Conservation (phyloP, 2,888 invertebrate species). For the Tachina fera region DNA sequence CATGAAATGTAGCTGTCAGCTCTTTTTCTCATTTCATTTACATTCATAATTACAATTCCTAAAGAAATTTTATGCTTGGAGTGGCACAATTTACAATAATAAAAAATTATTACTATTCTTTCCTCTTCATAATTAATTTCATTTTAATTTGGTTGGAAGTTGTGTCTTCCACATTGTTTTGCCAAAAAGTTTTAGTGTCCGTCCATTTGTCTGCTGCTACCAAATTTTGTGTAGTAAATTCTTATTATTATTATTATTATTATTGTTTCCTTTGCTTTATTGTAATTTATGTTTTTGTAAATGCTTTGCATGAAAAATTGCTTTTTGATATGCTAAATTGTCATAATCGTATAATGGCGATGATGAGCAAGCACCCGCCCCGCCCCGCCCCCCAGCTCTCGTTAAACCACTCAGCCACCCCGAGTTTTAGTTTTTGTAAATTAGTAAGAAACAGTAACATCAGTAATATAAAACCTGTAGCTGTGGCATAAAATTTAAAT, state of each 20-base stretch:
- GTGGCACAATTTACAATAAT: constrained; percentile 2
- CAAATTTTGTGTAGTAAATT: constrained; percentile 41
- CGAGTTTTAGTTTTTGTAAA: not conserved
- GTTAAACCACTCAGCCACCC: no score
- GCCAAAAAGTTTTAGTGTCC: constrained; percentile 10
- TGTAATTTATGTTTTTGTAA: constrained; percentile 60
- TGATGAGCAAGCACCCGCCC: not conserved
- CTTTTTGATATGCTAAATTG: constrained; percentile 71
- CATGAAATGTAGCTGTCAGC: not conserved
- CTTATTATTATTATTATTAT: constrained; percentile 32
- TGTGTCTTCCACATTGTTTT: constrained; percentile 31
- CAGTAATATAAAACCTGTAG: constrained; percentile 68
- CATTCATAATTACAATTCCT: constrained; percentile 7
- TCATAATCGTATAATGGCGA: constrained; percentile 62
- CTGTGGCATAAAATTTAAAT: constrained; percentile 66
- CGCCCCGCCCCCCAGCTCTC: not conserved
- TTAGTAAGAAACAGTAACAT: not conserved
- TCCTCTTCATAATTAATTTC: constrained; percentile 67
- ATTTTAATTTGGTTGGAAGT: constrained; percentile 61
- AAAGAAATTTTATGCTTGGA: constrained; percentile 2
- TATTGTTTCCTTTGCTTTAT: constrained; percentile 14
- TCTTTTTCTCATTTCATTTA: not conserved
- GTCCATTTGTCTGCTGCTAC: constrained; percentile 6
- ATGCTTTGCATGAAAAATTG: constrained; percentile 66
- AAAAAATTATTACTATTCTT: constrained; percentile 25